phyloP scores from a whole-genome alignment of 1,140 invertebrate genomes.

The Adelges cooleyi region DNA sequence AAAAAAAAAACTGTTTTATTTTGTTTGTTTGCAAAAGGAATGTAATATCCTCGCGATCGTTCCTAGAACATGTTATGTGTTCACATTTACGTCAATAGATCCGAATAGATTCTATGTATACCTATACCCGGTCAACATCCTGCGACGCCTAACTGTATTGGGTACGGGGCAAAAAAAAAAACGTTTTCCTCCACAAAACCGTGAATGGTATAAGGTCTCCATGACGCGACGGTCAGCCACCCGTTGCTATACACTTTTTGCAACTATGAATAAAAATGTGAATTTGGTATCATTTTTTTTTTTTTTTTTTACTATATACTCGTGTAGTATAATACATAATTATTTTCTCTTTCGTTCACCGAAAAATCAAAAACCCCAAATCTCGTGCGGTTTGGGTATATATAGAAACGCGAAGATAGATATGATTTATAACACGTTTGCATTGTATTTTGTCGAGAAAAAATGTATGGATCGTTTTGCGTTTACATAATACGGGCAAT shows the following conservation, averaged over 20 bases:
- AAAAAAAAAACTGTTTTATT: too few relatives aligned
- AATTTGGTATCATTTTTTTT: not conserved
- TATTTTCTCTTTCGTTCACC: not conserved
- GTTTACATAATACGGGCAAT: too few relatives aligned
- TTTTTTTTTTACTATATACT: too few relatives aligned
- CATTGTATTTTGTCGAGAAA: not conserved
- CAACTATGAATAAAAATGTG: not conserved
- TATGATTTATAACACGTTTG: slow-evolving; percentile 5
- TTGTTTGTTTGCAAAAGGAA: too few relatives aligned
- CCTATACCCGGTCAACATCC: too few relatives aligned
- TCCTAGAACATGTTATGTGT: too few relatives aligned
- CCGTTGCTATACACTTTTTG: not conserved
- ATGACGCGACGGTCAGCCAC: slow-evolving; percentile 9
- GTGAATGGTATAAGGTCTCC: not conserved
- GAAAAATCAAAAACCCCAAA: not conserved
- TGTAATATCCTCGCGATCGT: too few relatives aligned
- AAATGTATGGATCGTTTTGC: not conserved
- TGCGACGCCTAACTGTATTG: not conserved
- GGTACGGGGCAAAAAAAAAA: too few relatives aligned
- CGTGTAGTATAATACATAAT: too few relatives aligned
- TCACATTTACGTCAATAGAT: too few relatives aligned
- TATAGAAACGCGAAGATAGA: not conserved
- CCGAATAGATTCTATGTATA: too few relatives aligned
- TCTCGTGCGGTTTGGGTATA: not conserved
- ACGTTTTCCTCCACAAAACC: too few relatives aligned